Conservation (phyloP, 2,888 invertebrate genomes). For the Drymonia ruficornis region DNA sequence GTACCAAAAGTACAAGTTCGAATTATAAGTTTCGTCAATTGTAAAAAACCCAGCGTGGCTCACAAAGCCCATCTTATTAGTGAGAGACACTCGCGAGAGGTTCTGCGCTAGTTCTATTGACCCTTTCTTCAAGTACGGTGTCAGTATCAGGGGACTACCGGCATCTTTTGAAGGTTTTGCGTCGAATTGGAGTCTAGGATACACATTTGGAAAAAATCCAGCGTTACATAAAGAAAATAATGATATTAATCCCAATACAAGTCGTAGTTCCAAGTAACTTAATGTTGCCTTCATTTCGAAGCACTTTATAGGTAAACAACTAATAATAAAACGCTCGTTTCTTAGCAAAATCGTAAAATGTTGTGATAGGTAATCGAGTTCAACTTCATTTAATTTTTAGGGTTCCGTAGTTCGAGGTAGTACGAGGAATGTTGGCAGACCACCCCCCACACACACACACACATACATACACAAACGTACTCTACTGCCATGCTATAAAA, state of each 20-base stretch:
- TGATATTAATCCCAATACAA: not conserved
- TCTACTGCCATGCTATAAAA: no score
- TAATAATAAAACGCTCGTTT: not conserved
- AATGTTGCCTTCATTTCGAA: not conserved
- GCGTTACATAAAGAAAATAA: slow-evolving; percentile 15
- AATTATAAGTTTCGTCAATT: slow-evolving; percentile 81
- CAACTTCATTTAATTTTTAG: no score
- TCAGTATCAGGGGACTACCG: slow-evolving; percentile 82
- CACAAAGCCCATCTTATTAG: slow-evolving; percentile 63
- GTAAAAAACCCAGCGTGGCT: slow-evolving; percentile 87
- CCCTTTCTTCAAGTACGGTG: slow-evolving; percentile 83
- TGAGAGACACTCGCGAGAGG: slow-evolving; percentile 62
- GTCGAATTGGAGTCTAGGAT: slow-evolving; percentile 63
- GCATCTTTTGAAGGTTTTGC: slow-evolving; percentile 42
- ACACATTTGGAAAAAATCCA: slow-evolving; percentile 56
- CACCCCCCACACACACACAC: no score
- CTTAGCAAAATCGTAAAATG: no score
- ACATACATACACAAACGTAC: no score
- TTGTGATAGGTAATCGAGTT: no score
- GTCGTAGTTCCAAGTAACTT: not conserved
- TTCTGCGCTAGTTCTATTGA: slow-evolving; percentile 74
- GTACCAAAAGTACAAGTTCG: slow-evolving; percentile 88
- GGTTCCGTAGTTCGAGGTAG: no score
- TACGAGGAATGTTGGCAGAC: no score
- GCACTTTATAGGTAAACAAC: not conserved